A percentile compares a stretch with the other conserved stretches of the same genome.
Conservation (phyloP, 2,797 vertebrate species). For the Aplochiton taeniatus region DNA sequence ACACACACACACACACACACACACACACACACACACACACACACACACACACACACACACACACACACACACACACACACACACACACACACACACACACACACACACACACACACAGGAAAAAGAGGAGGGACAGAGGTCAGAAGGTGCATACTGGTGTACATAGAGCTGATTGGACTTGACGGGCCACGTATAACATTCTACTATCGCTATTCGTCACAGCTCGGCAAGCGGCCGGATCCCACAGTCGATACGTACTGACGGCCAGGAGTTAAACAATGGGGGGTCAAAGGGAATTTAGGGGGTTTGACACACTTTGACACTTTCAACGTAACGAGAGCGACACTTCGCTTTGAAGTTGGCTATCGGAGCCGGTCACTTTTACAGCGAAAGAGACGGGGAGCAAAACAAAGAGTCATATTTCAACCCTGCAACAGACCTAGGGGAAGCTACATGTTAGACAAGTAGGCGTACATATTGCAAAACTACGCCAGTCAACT, state of each 20-base stretch:
- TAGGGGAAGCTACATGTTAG: too few relatives aligned
- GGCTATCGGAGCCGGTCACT: neutral
- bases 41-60: constrained; percentile 26
- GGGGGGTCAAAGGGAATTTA: constrained; percentile 1
- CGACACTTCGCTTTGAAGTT: neutral
- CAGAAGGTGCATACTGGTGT: constrained; percentile 13
- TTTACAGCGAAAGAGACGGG: neutral
- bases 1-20: constrained; percentile 30
- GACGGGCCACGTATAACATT: constrained; percentile 10
- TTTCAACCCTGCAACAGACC: neutral
- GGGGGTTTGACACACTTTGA: neutral
- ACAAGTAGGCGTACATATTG: too few relatives aligned
- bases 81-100: constrained; percentile 31
- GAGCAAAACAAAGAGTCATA: neutral
- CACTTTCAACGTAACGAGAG: constrained; percentile 1
- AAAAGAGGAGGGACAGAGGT: constrained; percentile 18
- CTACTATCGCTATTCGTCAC: constrained; percentile 14
- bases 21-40: constrained; percentile 29
- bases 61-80: constrained; percentile 28
- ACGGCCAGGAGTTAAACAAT: neutral
- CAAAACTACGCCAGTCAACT: too few relatives aligned
- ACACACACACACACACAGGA: constrained; percentile 18
- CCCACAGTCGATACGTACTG: neutral
- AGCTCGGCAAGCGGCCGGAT: neutral
- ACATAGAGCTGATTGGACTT: constrained; percentile 14